Conservation (phyloP, 2,888 invertebrate genomes). For the Dromius quadrimaculatus region DNA sequence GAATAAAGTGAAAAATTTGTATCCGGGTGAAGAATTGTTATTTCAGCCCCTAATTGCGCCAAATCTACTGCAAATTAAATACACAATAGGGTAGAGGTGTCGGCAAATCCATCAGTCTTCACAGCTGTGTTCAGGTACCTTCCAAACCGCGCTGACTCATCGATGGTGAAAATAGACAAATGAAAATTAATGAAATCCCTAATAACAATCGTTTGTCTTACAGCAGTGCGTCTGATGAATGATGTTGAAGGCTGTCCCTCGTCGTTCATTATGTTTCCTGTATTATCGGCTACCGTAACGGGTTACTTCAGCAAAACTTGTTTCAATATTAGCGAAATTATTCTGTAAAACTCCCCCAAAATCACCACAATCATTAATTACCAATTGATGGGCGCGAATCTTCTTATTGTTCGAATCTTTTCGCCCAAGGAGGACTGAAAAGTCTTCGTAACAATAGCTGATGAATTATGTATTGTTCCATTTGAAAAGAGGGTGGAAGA, state of each 20-base stretch:
- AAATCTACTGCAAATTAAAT: no score
- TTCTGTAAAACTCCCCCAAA: no score
- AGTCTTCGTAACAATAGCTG: constrained; percentile 40
- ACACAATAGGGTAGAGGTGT: constrained; percentile 8
- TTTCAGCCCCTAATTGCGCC: no score
- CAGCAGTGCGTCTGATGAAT: constrained; percentile 48
- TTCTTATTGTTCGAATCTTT: constrained; percentile 18
- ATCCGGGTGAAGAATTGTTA: no score
- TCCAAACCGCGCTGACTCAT: constrained; percentile 57
- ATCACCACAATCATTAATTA: constrained; percentile 36
- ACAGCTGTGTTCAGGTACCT: background rate
- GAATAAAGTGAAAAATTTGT: no score
- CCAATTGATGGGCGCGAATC: constrained; percentile 8
- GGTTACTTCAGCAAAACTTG: no score
- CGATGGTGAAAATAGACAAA: constrained; percentile 62
- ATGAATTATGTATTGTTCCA: constrained; percentile 50
- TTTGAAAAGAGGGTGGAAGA: background rate
- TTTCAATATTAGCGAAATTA: no score
- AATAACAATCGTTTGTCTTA: constrained; percentile 62
- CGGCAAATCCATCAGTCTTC: constrained; percentile 21
- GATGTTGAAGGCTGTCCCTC: constrained; percentile 52
- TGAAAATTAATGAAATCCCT: constrained; percentile 64
- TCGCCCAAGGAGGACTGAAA: background rate
- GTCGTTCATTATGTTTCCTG: constrained; percentile 52
- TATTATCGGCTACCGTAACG: constrained; percentile 52